Evolutionary conservation across 2,113 vertebrate species (phyloP).

Genomic region (Apeltes quadracus): DNA sequence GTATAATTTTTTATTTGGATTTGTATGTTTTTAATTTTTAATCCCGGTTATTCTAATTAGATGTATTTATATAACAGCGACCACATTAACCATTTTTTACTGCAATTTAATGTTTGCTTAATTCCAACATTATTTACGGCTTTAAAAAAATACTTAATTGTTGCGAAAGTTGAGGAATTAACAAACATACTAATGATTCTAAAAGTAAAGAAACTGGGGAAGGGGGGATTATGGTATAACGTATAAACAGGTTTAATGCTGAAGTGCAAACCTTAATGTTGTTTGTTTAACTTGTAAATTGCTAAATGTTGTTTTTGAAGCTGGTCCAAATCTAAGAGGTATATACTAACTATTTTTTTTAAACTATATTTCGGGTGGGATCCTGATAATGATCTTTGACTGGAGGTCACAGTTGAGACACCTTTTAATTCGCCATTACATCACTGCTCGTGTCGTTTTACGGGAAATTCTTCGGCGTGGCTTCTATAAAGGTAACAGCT

Average conservation of each 20-base stretch:
- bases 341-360: not conserved
- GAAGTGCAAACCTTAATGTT: not conserved
- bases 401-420: conserved; percentile 40
- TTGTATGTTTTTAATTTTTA: not conserved
- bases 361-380: not conserved
- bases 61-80: not conserved
- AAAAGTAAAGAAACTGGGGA: not conserved
- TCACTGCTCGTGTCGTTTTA: conserved; percentile 66
- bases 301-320: not conserved
- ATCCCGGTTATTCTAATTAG: not conserved
- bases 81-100: not conserved
- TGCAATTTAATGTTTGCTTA: not conserved
- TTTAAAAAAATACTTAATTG: not conserved
- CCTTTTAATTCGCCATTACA: conserved; percentile 50
- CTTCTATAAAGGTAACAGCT: conserved; percentile 85
- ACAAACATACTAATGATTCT: not conserved
- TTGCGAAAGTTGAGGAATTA: not conserved
- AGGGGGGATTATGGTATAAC: not conserved
- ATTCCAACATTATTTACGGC: not conserved
- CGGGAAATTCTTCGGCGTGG: conserved; percentile 78
- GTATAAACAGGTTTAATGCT: not conserved
- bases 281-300: not conserved
- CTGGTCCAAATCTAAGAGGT: not conserved
- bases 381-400: conserved; percentile 31
- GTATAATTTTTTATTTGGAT: not conserved